Evolutionary conservation across 2,113 vertebrate species (phyloP).

Genomic region (Heterotilapia buettikoferi): DNA sequence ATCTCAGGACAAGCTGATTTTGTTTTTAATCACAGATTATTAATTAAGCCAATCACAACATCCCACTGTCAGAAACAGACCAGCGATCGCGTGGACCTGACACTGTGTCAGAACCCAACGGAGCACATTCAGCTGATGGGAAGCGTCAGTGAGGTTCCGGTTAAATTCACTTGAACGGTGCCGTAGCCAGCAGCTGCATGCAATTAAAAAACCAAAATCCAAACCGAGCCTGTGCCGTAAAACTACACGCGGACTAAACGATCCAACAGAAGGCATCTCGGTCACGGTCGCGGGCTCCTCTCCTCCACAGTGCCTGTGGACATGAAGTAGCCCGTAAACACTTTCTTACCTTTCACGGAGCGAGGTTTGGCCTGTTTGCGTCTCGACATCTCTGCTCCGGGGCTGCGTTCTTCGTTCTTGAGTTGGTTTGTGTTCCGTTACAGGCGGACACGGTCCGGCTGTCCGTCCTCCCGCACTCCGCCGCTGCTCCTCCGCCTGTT

Average conservation of each 20-base stretch:
- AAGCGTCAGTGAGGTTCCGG: neutral
- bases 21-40: neutral
- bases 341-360: conserved; percentile 93
- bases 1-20: neutral
- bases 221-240: neutral
- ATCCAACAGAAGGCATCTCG: conserved; percentile 65
- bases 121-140: neutral
- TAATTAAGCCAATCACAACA: neutral
- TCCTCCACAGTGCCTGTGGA: neutral
- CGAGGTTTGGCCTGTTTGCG: conserved; percentile 97
- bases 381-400: conserved; percentile 85
- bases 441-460: conserved; percentile 52
- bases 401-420: neutral
- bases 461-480: conserved; percentile 55
- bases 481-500: conserved; percentile 82
- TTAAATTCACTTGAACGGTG: neutral
- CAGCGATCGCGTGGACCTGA: neutral
- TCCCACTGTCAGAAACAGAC: conserved; percentile 1
- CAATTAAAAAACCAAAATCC: neutral
- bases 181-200: neutral
- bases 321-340: neutral
- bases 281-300: conserved; percentile 43
- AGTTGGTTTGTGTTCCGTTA: conserved; percentile 23
- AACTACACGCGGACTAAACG: neutral
- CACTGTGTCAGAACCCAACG: neutral